Evolutionary conservation across 92 coral and sea anemone genomes (phyloP).

Genomic region (Epizoanthus rinbou): DNA sequence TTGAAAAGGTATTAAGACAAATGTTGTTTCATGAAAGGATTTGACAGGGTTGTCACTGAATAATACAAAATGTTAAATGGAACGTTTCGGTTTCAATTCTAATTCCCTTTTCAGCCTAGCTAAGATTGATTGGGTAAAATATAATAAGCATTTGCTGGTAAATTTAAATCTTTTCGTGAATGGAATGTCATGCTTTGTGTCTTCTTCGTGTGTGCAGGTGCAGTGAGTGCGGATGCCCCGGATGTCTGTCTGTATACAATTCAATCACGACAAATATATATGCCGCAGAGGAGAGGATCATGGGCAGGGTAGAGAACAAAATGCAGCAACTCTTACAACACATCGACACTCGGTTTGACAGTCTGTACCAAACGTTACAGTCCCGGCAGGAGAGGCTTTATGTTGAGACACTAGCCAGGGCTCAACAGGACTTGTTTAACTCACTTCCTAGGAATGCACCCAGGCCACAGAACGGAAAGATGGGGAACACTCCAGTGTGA

Average conservation of each 20-base stretch:
- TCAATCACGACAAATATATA: constrained; percentile 94
- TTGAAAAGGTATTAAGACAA: too few species aligned
- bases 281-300: constrained; percentile 94
- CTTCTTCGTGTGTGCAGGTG: constrained; percentile 62
- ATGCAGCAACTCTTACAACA: constrained; percentile 78
- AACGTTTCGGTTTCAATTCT: too few species aligned
- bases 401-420: constrained; percentile 30
- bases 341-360: constrained; percentile 84
- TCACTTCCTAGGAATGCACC: constrained; percentile 32
- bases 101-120: too few species aligned
- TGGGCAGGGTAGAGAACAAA: constrained; percentile 84
- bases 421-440: constrained; percentile 38
- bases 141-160: too few species aligned
- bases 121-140: too few species aligned
- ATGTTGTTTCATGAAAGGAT: too few species aligned
- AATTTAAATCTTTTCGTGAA: too few species aligned
- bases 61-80: too few species aligned
- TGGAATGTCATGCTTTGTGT: background rate
- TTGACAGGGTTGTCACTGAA: too few species aligned
- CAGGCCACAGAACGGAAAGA: constrained; percentile 30
- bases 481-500: constrained; percentile 39
- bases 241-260: constrained; percentile 93
- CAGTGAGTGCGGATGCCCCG: constrained; percentile 92
- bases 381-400: constrained; percentile 66
- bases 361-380: constrained; percentile 62